Base-by-base conservation (phyloP, 2,113 vertebrate species). In the Astur gentilis region DNA sequence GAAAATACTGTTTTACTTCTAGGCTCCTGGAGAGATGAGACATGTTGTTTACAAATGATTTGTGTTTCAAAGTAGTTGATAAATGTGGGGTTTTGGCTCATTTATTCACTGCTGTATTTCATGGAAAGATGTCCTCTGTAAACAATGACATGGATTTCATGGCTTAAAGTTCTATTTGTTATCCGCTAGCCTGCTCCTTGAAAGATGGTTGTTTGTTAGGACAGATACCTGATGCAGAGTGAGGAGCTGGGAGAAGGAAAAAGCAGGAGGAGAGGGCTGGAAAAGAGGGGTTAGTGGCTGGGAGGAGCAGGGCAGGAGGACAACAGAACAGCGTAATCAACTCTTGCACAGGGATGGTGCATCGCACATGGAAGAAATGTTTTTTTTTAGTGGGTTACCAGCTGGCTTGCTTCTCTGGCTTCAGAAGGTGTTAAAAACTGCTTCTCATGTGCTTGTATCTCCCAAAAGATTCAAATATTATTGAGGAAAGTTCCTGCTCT, bases 1-100 rank as follows among this genome's bases (percentile, higher is more conserved):
- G 83, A 95, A 92, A 86, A 81, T 54, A 71, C 40, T 87, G 72
- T 52, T 93, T 87, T 84, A 29, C 50, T 95, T 95, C 52, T 83
- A 67, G 80, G 61, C 65, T 94, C 45, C 40, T 1, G 14, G 32
- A 87, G 65, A 89, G 57, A 89, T 75, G 76, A 91, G 83, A 55
- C 38, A 8, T 69, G 62, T 76, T 93, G 86, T 90, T 94, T 86
- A 71, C 80, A 67, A 64, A 67, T 75, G 15, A 81, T 75, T 90
- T 86, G n/a, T 89, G 55, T 94, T 93, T 89, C 69, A 36, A 45
- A 76, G 64, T 47, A 64, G 55, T 55, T 87, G 72, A 64, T 77
- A 81, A 54, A 71, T 69, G 34, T 0, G 7, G 6, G 0, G 9
- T 77, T 94, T 89, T 78, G 64, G 52, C 79, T 96, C 26, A 49